phyloP scores from a whole-genome alignment of 2,797 vertebrate genomes.

The Danio kyathit region DNA sequence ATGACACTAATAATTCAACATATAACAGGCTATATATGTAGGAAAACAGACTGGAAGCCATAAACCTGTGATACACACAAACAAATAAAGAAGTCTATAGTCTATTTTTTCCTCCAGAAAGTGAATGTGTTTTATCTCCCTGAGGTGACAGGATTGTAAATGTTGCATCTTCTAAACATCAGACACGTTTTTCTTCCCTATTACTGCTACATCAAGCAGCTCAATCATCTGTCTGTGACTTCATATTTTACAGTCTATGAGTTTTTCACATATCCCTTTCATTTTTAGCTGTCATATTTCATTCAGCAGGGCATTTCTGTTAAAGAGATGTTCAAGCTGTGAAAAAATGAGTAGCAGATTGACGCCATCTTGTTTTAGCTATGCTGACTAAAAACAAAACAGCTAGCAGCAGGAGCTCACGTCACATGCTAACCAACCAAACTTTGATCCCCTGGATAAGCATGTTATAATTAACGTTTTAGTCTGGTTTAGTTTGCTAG shows the following conservation, averaged over 20 bases:
- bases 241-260: neutral
- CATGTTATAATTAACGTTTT: neutral
- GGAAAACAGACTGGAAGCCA: neutral
- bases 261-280: neutral
- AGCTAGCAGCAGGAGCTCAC: neutral
- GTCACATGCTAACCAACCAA: neutral
- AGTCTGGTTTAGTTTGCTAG: neutral
- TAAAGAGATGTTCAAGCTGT: neutral
- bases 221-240: neutral
- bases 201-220: neutral
- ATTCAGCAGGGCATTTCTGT: neutral
- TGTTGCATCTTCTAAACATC: neutral
- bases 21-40: neutral
- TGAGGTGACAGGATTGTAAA: neutral
- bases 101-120: slow-evolving; percentile 3
- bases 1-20: too few species aligned
- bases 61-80: neutral
- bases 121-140: neutral
- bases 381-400: neutral
- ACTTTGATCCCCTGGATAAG: neutral
- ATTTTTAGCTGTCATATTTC: neutral
- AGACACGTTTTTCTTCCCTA: neutral
- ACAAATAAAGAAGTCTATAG: neutral
- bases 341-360: neutral
- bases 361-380: neutral